Evolutionary conservation across 2,888 invertebrate genomes (phyloP).

Genomic region (Brachyptera risi): DNA sequence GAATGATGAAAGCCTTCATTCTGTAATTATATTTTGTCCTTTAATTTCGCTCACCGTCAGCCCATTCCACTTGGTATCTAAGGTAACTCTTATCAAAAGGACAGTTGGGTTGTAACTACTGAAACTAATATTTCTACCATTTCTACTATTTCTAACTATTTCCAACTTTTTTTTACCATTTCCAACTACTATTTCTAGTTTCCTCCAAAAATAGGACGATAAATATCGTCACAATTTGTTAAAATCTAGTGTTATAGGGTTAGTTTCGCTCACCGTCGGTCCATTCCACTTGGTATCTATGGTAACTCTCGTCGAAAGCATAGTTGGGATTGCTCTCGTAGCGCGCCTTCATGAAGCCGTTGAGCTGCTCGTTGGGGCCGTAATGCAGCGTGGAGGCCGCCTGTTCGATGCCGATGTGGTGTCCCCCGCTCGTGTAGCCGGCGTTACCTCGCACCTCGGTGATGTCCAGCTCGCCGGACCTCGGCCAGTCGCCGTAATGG

Average conservation of each 20-base stretch:
- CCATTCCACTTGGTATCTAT: slow-evolving; percentile 64
- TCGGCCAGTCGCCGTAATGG: slow-evolving; percentile 64
- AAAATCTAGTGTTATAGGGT: no score
- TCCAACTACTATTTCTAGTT: no score
- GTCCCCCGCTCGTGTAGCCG: slow-evolving; percentile 39
- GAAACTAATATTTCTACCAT: no score
- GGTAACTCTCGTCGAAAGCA: slow-evolving; percentile 53
- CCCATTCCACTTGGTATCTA: slow-evolving; percentile 64
- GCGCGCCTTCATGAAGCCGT: slow-evolving; percentile 53
- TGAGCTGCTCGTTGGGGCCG: slow-evolving; percentile 55
- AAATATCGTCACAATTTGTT: no score
- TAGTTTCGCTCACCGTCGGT: slow-evolving; percentile 54
- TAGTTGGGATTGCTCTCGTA: slow-evolving; percentile 40
- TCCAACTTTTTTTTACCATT: no score
- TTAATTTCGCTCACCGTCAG: slow-evolving; percentile 51
- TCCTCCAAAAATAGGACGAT: no score
- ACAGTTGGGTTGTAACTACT: no score
- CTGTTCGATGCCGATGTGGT: slow-evolving; percentile 38
- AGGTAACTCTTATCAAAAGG: slow-evolving; percentile 56
- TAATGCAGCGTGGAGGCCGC: slow-evolving; percentile 58
- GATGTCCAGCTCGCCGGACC: slow-evolving; percentile 69
- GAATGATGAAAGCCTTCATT: no score
- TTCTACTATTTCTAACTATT: no score
- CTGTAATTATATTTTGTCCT: no score
- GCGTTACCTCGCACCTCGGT: slow-evolving; percentile 62